A percentile compares a stretch with the other conserved stretches of the same genome.
Evolutionary conservation across 2,797 vertebrate species (phyloP).

Genomic region (Enteromius viviparus): DNA sequence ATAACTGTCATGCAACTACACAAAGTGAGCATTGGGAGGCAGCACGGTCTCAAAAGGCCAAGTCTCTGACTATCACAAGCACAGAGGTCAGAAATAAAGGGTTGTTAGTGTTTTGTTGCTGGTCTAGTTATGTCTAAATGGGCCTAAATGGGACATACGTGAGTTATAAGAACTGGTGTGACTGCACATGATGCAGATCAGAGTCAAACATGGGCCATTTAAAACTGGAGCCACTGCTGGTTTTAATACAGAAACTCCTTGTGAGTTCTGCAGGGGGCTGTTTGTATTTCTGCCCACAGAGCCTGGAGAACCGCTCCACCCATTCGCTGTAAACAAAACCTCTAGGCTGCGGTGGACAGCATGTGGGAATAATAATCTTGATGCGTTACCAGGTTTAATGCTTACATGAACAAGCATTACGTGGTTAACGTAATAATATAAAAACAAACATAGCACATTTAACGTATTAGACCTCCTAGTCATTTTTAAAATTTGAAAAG

Average conservation of each 20-base stretch:
- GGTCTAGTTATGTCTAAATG: background rate
- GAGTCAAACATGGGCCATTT: constrained; percentile 6
- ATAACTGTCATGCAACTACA: background rate
- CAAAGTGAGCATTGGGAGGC: constrained; percentile 17
- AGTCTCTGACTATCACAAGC: background rate
- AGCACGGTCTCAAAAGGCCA: constrained; percentile 1
- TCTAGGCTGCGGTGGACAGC: constrained; percentile 37
- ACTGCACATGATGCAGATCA: constrained; percentile 24
- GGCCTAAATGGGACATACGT: background rate
- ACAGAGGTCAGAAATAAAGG: constrained; percentile 2
- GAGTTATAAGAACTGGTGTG: constrained; percentile 1
- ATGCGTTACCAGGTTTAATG: constrained; percentile 1
- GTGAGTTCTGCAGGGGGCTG: constrained; percentile 29
- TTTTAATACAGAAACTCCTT: constrained; percentile 36
- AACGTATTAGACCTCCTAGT: background rate
- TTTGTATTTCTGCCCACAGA: constrained; percentile 48
- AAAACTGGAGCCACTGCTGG: constrained; percentile 21
- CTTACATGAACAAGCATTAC: constrained; percentile 12
- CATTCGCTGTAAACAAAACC: constrained; percentile 42
- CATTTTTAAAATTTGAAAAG: background rate
- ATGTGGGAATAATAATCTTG: constrained; percentile 46
- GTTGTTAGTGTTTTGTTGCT: background rate
- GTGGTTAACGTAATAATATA: background rate
- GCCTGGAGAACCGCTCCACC: constrained; percentile 40
- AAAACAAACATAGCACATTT: background rate